Evolutionary conservation across 2,888 invertebrate species (phyloP), one percentile per base, ranked within the genome.

Genomic region (Apotomis betuletana): DNA sequence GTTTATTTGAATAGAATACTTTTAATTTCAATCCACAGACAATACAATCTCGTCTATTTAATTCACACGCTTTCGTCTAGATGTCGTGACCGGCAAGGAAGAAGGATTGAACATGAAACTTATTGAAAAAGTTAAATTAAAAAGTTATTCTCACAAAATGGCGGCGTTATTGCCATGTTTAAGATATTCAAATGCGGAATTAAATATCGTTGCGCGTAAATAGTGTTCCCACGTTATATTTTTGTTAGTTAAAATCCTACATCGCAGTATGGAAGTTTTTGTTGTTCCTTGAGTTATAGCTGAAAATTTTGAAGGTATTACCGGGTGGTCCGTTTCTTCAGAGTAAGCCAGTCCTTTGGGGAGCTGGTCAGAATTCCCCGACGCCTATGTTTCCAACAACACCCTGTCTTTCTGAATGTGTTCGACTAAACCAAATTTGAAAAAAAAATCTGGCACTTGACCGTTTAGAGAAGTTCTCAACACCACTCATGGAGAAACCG

Each of bases 401-500:
- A 89, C 90, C 41, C 73, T 77, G 74, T 75, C 83, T 83, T 78
- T 80, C 88, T 85, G 72, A 78, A 82, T 83, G 91, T 91, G 91
- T 91, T 91, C 91, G 81, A 79, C 82, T 73, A 73, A 84, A 71
- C 80, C 74, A 78, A 79, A 84, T 81, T 78, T 77, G 75, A 80
- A 84, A 80, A 91, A 91, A 90, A 90, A 85, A 79, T 75, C 82
- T 85, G 87, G 87, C 84, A 79, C 81, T 84, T 90, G 88, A 89
- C 90, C 87, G 85, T 90, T 86, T 90, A 90, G 91, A 91, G 90
- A 86, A 81, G 67, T 74, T 88, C 91, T 92, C 92, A 89, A 86
- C 86, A 81, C 89, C 86, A 90, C 92, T 91, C 90, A 74, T 80
- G 90, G 91, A 92, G 91, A 87, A 85, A 36, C 74, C 74, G 80